Conservation (phyloP, 1,140 invertebrate species). For the Neelides sp. region DNA sequence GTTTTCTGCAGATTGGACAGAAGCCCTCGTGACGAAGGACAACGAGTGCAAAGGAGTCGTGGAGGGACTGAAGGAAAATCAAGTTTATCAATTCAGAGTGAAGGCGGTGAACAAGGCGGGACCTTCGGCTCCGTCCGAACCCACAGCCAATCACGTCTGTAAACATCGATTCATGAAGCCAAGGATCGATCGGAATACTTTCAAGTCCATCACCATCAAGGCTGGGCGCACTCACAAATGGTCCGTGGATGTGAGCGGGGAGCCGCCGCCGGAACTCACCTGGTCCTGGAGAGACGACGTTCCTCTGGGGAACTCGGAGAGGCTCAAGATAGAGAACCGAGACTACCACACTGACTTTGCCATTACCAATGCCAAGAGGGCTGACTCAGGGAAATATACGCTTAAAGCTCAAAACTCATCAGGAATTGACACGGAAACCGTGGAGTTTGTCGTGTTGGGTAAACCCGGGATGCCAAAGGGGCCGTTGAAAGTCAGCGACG, state of each 20-base stretch:
- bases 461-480: conserved; percentile 59
- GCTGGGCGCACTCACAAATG: conserved; percentile 81
- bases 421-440: conserved; percentile 74
- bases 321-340: conserved; percentile 74
- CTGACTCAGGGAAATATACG: conserved; percentile 84
- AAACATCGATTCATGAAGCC: conserved; percentile 87
- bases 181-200: conserved; percentile 77
- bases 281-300: conserved; percentile 79
- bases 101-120: conserved; percentile 86
- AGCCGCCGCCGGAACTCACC: conserved; percentile 69
- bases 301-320: conserved; percentile 62
- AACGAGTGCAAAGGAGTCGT: conserved; percentile 65
- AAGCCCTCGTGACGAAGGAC: conserved; percentile 68
- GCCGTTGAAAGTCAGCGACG: conserved; percentile 71
- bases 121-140: conserved; percentile 68
- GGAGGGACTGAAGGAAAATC: conserved; percentile 79
- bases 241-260: conserved; percentile 78
- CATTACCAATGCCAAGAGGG: conserved; percentile 64
- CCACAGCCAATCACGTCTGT: conserved; percentile 80
- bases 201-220: conserved; percentile 73
- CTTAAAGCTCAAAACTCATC: conserved; percentile 76
- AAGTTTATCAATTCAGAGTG: conserved; percentile 85
- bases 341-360: conserved; percentile 85
- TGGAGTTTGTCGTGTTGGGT: conserved; percentile 81
- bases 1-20: conserved; percentile 72